These are phyloP conservation scores for Mirza zaza DNA, from an alignment of 2,113 vertebrate species.

Conservation along the genomic window DNA sequence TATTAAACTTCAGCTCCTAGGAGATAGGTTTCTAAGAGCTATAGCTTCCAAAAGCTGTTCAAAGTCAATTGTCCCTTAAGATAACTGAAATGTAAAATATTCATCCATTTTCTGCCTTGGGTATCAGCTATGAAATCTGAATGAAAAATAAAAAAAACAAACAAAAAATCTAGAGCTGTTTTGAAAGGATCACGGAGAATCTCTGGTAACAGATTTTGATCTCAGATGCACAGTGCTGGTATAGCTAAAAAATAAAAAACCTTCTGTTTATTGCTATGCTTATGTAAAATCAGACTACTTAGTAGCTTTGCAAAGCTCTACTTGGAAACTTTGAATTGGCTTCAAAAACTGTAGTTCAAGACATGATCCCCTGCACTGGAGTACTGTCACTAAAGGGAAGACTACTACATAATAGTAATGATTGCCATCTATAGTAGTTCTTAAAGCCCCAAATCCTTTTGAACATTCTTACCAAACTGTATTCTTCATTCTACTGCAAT, in stretches of 20 bases:
- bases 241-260: not conserved
- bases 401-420: not conserved
- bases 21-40: constrained; percentile 6
- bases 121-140: constrained; percentile 11
- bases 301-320: not conserved
- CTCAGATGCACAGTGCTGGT: not conserved
- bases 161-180: not conserved
- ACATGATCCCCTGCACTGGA: not conserved
- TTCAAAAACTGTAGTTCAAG: not conserved
- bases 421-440: not conserved
- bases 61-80: not conserved
- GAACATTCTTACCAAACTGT: not conserved
- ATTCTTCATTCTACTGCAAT: not conserved
- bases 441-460: not conserved
- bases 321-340: not conserved
- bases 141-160: not conserved
- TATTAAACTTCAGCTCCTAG: not conserved
- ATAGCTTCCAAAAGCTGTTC: constrained; percentile 16
- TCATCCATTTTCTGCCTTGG: constrained; percentile 32
- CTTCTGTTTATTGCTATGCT: not conserved
- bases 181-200: not conserved
- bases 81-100: constrained; percentile 19
- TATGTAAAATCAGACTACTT: not conserved
- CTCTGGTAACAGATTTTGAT: constrained; percentile 2
- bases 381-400: not conserved